Evolutionary conservation across 2,888 invertebrate genomes (phyloP), one percentile per base, ranked within the genome.

Genomic region (Hypena proboscidalis): DNA sequence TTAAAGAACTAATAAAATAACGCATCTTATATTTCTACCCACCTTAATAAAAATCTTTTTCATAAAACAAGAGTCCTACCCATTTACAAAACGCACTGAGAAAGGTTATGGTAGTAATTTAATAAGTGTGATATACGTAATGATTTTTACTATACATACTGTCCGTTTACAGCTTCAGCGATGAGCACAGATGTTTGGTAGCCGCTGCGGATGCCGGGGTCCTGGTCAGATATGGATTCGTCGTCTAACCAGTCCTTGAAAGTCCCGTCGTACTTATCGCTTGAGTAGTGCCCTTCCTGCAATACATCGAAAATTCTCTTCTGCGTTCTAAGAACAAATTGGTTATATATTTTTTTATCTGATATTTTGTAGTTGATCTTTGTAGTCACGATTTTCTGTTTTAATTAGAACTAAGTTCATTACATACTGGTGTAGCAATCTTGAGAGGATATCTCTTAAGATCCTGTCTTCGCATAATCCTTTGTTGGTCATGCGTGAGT

Each of bases 341-440:
- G n/a, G n/a, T n/a, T n/a, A n/a, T n/a, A n/a, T n/a, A n/a, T n/a
- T n/a, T n/a, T n/a, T n/a, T n/a, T n/a, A n/a, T n/a, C n/a, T n/a
- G n/a, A n/a, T n/a, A n/a, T n/a, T n/a, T n/a, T n/a, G n/a, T n/a
- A n/a, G n/a, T n/a, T n/a, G n/a, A n/a, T n/a, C n/a, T n/a, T n/a
- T n/a, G n/a, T n/a, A n/a, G n/a, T n/a, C n/a, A n/a, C n/a, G n/a
- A n/a, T n/a, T n/a, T n/a, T n/a, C n/a, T n/a, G n/a, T n/a, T n/a
- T n/a, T n/a, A n/a, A n/a, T n/a, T n/a, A n/a, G n/a, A n/a, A n/a
- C n/a, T n/a, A n/a, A n/a, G n/a, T n/a, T n/a, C n/a, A n/a, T n/a
- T 11, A 61, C 54, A 17, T 80, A 87, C 89, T 51, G 88, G 89
- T 4, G 81, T 70, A 11, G 81, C 77, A 20, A 88, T 80, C 43